Conservation (phyloP, 2,797 vertebrate genomes). For the Iguana delicatissima region DNA sequence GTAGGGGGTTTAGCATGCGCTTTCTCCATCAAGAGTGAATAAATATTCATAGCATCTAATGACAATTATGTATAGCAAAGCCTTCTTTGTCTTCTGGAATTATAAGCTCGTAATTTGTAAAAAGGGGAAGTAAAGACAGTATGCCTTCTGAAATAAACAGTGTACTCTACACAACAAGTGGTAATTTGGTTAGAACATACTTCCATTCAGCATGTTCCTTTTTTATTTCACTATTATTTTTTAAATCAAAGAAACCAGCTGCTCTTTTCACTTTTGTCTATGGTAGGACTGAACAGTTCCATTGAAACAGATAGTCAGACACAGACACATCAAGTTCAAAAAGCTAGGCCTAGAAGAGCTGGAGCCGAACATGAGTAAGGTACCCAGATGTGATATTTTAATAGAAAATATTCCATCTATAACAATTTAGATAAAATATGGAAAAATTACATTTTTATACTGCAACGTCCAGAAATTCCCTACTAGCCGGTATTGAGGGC, state of each 20-base stretch:
- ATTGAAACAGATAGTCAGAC: background rate
- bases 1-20: conserved; percentile 15
- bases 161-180: background rate
- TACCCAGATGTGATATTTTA: too few relatives aligned
- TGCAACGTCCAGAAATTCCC: too few relatives aligned
- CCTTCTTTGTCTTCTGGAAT: background rate
- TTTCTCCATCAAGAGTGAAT: background rate
- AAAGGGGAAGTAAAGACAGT: background rate
- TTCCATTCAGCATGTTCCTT: background rate
- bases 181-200: background rate
- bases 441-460: too few relatives aligned
- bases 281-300: background rate
- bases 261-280: background rate
- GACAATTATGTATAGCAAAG: background rate
- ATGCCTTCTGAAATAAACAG: background rate
- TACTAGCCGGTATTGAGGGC: too few relatives aligned
- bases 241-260: background rate
- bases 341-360: background rate
- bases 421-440: too few relatives aligned
- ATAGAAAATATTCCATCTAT: too few relatives aligned
- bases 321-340: background rate
- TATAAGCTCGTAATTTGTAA: background rate
- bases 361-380: too few relatives aligned
- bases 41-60: background rate
- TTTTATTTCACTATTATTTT: background rate